Evolutionary conservation across 1,140 invertebrate genomes (phyloP).

Genomic region (Rhyacophila brunnea): DNA sequence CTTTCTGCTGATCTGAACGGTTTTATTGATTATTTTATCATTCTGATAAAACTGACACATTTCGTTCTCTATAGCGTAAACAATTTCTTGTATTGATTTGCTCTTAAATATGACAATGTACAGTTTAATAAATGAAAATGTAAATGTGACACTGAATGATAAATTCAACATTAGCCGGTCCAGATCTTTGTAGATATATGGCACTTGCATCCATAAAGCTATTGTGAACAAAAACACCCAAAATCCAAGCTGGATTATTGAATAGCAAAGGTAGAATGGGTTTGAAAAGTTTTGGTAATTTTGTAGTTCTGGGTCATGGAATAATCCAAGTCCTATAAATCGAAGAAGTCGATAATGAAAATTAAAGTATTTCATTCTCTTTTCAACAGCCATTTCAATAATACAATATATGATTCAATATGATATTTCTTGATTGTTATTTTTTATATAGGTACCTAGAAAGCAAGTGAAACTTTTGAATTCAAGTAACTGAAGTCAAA

Average conservation of each 20-base stretch:
- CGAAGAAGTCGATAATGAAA: conserved; percentile 25
- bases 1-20: conserved; percentile 10
- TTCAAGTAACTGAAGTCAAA: too few relatives aligned
- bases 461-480: too few relatives aligned
- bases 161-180: conserved; percentile 30
- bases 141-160: conserved; percentile 28
- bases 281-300: conserved; percentile 26
- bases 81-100: conserved; percentile 15
- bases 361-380: conserved; percentile 19
- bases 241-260: conserved; percentile 15
- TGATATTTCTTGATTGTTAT: too few relatives aligned
- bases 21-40: conserved; percentile 10
- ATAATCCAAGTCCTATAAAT: conserved; percentile 21
- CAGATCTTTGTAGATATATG: conserved; percentile 18
- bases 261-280: conserved; percentile 19
- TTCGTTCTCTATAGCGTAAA: conserved; percentile 20
- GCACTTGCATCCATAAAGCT: conserved; percentile 25
- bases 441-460: too few relatives aligned
- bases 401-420: too few relatives aligned
- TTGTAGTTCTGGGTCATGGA: conserved; percentile 5
- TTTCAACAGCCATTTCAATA: not conserved
- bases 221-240: conserved; percentile 28
- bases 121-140: conserved; percentile 18
- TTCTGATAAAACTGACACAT: conserved; percentile 23
- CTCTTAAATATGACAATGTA: conserved; percentile 17